Conservation (phyloP, 2,888 invertebrate species). For the Leucozona laternaria region DNA sequence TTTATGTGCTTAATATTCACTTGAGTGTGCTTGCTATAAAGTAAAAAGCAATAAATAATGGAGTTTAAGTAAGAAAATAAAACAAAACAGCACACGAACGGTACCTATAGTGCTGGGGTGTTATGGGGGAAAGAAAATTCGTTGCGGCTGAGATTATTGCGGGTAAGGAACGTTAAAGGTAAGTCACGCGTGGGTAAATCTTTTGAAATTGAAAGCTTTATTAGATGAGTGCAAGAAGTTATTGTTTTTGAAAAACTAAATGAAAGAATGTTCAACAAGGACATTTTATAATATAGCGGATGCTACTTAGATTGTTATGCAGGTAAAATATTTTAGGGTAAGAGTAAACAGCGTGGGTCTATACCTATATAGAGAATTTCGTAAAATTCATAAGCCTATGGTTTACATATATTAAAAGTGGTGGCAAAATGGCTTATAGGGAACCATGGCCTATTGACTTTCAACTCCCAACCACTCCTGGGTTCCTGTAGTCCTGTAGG, state of each 20-base stretch:
- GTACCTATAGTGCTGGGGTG: neutral
- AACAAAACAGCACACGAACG: conserved; percentile 42
- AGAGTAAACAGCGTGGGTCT: no score
- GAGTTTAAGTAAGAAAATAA: conserved; percentile 58
- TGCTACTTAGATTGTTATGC: no score
- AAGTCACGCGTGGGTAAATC: neutral
- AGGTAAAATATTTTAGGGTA: no score
- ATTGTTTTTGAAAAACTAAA: neutral
- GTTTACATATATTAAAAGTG: no score
- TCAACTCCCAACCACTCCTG: no score
- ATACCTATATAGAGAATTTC: no score
- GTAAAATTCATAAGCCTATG: no score
- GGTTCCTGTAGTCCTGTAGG: no score
- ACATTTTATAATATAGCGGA: neutral
- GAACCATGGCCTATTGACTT: no score
- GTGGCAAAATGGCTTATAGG: no score
- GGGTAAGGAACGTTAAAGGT: neutral
- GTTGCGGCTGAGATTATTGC: conserved; percentile 10
- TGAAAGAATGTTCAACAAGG: neutral
- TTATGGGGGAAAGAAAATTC: neutral
- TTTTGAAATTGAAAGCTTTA: neutral
- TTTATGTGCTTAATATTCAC: conserved; percentile 64
- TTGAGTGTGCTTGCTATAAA: conserved; percentile 68
- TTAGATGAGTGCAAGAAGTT: neutral
- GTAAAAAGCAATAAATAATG: conserved; percentile 67